These are phyloP conservation scores for Drosophila quasianomalipes DNA, from an alignment of 2,888 invertebrate genomes.

Conservation along the genomic window DNA sequence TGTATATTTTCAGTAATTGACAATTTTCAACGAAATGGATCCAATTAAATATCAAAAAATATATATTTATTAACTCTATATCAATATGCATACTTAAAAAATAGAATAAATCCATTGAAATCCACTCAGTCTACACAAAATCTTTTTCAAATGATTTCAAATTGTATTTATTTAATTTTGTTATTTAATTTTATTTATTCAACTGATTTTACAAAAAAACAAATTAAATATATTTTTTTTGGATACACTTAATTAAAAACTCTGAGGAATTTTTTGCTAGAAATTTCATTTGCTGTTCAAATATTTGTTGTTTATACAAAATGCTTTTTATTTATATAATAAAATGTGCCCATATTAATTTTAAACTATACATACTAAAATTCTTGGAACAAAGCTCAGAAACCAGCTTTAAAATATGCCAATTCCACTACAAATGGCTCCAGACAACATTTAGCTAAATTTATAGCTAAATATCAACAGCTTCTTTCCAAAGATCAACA, in stretches of 20 bases:
- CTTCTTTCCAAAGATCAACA: constrained; percentile 4
- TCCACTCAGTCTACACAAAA: background rate
- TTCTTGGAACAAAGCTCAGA: background rate
- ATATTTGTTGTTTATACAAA: background rate
- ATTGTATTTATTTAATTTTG: background rate
- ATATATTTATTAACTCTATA: background rate
- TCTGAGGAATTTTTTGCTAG: background rate
- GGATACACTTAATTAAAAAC: background rate
- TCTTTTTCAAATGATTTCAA: background rate
- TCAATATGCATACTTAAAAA: background rate
- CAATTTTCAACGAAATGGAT: background rate
- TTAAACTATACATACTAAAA: background rate
- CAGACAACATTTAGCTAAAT: constrained; percentile 4
- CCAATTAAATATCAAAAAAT: background rate
- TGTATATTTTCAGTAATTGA: background rate
- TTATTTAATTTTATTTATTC: background rate
- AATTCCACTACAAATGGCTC: constrained; percentile 16
- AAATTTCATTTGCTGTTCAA: background rate
- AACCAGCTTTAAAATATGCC: background rate
- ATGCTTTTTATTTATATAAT: background rate
- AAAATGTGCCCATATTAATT: background rate
- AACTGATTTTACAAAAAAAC: background rate
- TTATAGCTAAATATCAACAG: constrained; percentile 4
- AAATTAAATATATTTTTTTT: background rate
- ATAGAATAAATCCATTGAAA: background rate